Evolutionary conservation across 2,888 invertebrate genomes (phyloP), one percentile per base, ranked within the genome.

Genomic region (Isoperla grammatica): DNA sequence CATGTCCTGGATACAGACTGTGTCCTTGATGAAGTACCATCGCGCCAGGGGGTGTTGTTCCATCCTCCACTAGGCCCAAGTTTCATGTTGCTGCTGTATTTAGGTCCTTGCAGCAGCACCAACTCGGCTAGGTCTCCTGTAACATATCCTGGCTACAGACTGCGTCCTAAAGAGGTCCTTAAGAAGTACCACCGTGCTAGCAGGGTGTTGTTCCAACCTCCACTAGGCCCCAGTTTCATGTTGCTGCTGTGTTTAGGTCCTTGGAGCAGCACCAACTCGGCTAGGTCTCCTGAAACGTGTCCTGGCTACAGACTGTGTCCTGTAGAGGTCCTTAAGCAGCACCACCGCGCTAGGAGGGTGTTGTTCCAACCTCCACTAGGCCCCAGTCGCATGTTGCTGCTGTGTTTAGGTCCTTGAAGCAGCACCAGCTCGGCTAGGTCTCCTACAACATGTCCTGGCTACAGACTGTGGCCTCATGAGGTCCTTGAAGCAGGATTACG

Each of bases 251-350:
- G 74, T 45, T 78, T 69, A 0, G 85, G 84, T 1, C 82, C 82
- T 74, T 88, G 88, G 17, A 82, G 78, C 0, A 90, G 75, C 3
- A 83, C 78, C 1, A 85, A 84, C 75, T 90, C 90, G 0, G 88
- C 85, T 63, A 90, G 75, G 70, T 90, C 90, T 61, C 90, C 90
- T 80, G 71, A 63, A 71, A 72, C 57, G 22, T 37, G 40, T 15
- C 3, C 90, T 89, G 0, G 88, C 84, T 63, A 90, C 75, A 70
- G 90, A 89, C n/a, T n/a, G n/a, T n/a, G n/a, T n/a, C n/a, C n/a
- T n/a, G n/a, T n/a, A n/a, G n/a, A n/a, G n/a, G n/a, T n/a, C n/a
- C n/a, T n/a, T n/a, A n/a, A n/a, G n/a, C n/a, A n/a, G n/a, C n/a
- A 87, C 77, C 82, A 83, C 66, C 81, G 80, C 0, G 83, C 84